Evolutionary conservation across 2,113 vertebrate species (phyloP).

Genomic region (Podilymbus podiceps): DNA sequence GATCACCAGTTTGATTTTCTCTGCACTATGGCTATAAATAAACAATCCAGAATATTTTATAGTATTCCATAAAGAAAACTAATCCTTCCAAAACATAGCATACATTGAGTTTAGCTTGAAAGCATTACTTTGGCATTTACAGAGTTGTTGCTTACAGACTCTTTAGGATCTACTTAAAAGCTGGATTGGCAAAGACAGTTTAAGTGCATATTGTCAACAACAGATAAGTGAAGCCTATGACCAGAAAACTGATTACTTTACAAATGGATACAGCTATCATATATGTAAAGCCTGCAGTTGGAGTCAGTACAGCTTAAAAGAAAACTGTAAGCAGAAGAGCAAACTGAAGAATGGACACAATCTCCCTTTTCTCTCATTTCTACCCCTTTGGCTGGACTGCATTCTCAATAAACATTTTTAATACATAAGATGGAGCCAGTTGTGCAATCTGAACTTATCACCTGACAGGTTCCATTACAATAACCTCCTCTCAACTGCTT

Average conservation of each 20-base stretch:
- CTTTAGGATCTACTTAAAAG: not conserved
- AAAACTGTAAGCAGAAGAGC: not conserved
- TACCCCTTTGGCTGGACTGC: not conserved
- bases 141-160: not conserved
- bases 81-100: not conserved
- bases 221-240: not conserved
- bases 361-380: not conserved
- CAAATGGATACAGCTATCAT: not conserved
- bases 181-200: not conserved
- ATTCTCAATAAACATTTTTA: not conserved
- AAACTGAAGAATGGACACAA: not conserved
- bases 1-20: not conserved
- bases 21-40: not conserved
- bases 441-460: not conserved
- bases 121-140: not conserved
- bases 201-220: not conserved
- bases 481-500: not conserved
- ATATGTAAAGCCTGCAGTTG: not conserved
- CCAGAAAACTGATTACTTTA: not conserved
- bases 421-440: not conserved
- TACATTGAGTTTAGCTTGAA: not conserved
- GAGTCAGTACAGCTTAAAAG: not conserved
- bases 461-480: not conserved
- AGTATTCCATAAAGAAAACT: not conserved
- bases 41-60: not conserved